phyloP scores from a whole-genome alignment of 1,140 invertebrate genomes.

The Steinernema feltiae region DNA sequence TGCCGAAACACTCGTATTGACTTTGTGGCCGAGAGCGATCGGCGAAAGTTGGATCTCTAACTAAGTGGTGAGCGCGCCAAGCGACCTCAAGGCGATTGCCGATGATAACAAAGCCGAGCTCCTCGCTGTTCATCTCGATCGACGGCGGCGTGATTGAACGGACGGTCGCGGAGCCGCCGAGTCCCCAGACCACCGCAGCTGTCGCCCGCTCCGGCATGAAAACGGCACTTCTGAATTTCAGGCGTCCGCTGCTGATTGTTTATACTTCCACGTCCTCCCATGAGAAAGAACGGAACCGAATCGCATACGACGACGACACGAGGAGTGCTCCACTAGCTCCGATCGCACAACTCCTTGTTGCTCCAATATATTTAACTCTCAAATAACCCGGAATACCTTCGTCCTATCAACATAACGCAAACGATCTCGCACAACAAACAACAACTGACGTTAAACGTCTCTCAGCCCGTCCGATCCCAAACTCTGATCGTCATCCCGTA shows the following conservation, averaged over 20 bases:
- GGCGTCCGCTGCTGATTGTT: too few species aligned
- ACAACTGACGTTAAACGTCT: neutral
- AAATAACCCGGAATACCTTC: neutral
- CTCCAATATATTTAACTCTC: too few species aligned
- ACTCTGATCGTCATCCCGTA: neutral
- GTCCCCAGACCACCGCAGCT: neutral
- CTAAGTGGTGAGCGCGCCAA: neutral
- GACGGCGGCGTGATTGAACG: constrained; percentile 6
- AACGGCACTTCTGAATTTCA: too few species aligned
- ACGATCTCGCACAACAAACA: neutral
- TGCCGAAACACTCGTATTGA: neutral
- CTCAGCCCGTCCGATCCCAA: neutral
- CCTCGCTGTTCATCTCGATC: neutral
- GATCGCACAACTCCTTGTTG: too few species aligned
- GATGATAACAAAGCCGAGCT: neutral
- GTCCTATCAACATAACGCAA: neutral
- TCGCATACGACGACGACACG: too few species aligned
- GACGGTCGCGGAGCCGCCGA: too few species aligned
- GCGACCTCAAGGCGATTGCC: neutral
- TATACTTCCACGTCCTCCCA: too few species aligned
- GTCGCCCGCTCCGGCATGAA: neutral
- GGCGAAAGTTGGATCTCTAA: constrained; percentile 1
- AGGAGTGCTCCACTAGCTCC: too few species aligned
- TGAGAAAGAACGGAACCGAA: too few species aligned
- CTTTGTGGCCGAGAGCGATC: neutral